Conservation (phyloP, 2,888 invertebrate species). For the Oligia latruncula region DNA sequence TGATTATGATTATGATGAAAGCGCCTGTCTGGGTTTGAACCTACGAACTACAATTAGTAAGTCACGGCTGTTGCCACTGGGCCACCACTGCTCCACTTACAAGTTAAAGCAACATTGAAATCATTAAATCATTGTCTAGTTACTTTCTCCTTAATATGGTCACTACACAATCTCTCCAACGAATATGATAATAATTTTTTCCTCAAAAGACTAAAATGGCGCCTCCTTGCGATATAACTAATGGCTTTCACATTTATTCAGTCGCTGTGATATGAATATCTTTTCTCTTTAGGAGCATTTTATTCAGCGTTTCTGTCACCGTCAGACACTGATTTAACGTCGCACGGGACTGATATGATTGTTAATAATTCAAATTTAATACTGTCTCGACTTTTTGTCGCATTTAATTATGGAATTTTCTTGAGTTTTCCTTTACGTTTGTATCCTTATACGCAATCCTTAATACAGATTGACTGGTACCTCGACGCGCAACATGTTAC, state of each 20-base stretch:
- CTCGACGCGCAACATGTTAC: no score
- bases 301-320: constrained; percentile 31
- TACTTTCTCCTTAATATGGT: no score
- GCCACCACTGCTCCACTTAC: background rate
- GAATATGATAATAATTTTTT: constrained; percentile 25
- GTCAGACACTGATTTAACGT: constrained; percentile 44
- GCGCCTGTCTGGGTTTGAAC: no score
- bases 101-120: background rate
- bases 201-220: constrained; percentile 31
- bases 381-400: constrained; percentile 23
- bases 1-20: no score
- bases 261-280: constrained; percentile 40
- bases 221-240: constrained; percentile 37
- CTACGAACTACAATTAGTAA: no score
- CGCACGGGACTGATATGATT: constrained; percentile 49
- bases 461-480: background rate
- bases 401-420: constrained; percentile 39
- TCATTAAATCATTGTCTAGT: background rate
- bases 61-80: no score
- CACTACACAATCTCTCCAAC: constrained; percentile 15
- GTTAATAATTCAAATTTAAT: constrained; percentile 41
- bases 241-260: constrained; percentile 54
- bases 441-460: background rate
- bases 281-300: constrained; percentile 49
- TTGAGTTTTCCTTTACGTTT: constrained; percentile 1